phyloP scores from a whole-genome alignment of 2,113 vertebrate genomes.

The Corythoichthys haematopterus region DNA sequence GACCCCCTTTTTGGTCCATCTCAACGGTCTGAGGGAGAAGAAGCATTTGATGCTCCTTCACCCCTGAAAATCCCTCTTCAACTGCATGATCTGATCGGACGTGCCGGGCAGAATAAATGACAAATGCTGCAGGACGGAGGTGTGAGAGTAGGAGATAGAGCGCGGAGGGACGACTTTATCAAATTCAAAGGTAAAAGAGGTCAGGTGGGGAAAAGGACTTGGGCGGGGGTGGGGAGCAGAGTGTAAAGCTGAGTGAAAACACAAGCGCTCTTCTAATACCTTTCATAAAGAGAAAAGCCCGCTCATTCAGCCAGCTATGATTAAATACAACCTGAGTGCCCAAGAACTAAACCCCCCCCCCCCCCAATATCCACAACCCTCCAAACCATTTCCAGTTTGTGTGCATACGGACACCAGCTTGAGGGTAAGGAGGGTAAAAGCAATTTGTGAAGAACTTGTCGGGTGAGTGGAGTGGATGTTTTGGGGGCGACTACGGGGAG shows the following conservation, averaged over 20 bases:
- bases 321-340: slow-evolving; percentile 62
- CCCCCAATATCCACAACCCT: slow-evolving; percentile 35
- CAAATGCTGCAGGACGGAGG: slow-evolving; percentile 40
- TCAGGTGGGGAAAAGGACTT: slow-evolving; percentile 58
- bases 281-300: slow-evolving; percentile 74
- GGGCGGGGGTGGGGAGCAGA: slow-evolving; percentile 57
- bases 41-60: slow-evolving; percentile 30
- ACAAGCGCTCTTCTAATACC: slow-evolving; percentile 67
- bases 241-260: slow-evolving; percentile 72
- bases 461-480: slow-evolving; percentile 73
- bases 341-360: slow-evolving; percentile 52
- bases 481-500: slow-evolving; percentile 32
- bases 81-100: background rate
- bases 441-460: slow-evolving; percentile 90
- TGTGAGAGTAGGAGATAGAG: slow-evolving; percentile 33
- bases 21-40: slow-evolving; percentile 29
- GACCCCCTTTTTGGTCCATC: slow-evolving; percentile 18
- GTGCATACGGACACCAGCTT: slow-evolving; percentile 43
- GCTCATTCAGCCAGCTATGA: slow-evolving; percentile 67
- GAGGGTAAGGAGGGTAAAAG: slow-evolving; percentile 80
- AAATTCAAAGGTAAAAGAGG: slow-evolving; percentile 71
- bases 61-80: slow-evolving; percentile 5
- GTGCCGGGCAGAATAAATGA: slow-evolving; percentile 38
- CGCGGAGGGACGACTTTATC: slow-evolving; percentile 69
- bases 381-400: slow-evolving; percentile 63